Evolutionary conservation across 2,797 vertebrate species (phyloP).

Genomic region (Cygnus olor): DNA sequence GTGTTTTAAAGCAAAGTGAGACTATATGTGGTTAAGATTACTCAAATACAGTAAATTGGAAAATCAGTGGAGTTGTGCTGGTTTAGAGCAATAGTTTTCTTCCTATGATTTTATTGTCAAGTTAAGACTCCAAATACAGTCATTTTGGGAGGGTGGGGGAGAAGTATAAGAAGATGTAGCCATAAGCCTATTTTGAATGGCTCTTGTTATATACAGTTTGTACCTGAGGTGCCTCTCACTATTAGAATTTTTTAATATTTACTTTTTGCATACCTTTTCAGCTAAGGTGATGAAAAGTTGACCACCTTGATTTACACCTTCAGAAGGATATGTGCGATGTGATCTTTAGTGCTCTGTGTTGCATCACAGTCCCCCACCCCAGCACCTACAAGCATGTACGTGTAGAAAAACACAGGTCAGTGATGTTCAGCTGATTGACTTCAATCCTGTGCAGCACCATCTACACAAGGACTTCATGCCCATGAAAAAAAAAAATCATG

Average conservation of each 20-base stretch:
- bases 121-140: neutral
- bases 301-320: neutral
- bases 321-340: neutral
- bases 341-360: neutral
- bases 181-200: neutral
- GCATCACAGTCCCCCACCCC: neutral
- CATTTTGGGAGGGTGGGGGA: too few relatives aligned
- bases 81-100: conserved; percentile 3
- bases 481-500: neutral
- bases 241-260: neutral
- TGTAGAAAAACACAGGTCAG: neutral
- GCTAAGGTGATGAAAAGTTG: neutral
- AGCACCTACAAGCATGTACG: neutral
- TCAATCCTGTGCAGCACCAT: neutral
- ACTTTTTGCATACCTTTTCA: neutral
- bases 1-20: neutral
- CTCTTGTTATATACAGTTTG: neutral
- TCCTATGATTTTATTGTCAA: conserved; percentile 2
- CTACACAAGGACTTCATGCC: neutral
- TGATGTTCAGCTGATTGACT: neutral
- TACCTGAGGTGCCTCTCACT: neutral
- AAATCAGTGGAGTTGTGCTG: neutral
- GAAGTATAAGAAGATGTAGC: neutral
- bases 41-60: neutral
- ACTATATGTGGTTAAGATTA: conserved; percentile 6